Evolutionary conservation across 2,113 vertebrate genomes (phyloP).

Genomic region (Muscicapa adusta): DNA sequence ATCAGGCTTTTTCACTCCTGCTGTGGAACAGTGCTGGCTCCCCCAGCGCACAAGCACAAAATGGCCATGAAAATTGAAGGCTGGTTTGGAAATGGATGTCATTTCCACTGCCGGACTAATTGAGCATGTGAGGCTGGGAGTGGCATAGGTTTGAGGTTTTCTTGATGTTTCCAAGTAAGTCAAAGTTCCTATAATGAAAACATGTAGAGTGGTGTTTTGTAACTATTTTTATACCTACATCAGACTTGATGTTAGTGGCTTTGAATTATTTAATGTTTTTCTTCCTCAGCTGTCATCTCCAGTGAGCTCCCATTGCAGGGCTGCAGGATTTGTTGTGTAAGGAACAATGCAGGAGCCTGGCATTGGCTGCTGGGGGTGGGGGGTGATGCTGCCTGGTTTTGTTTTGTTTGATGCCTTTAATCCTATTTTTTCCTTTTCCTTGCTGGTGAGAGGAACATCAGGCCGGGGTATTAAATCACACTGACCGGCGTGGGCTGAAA

Average conservation of each 20-base stretch:
- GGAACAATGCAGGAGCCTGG: conserved; percentile 45
- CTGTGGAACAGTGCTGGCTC: background rate
- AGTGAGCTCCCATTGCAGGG: conserved; percentile 48
- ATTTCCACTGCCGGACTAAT: conserved; percentile 33
- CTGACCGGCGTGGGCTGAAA: background rate
- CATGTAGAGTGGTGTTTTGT: conserved; percentile 58
- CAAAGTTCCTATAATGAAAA: conserved; percentile 67
- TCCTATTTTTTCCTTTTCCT: conserved; percentile 7
- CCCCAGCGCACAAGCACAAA: background rate
- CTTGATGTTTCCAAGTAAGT: conserved; percentile 40
- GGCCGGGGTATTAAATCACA: conserved; percentile 29
- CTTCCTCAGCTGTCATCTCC: conserved; percentile 71
- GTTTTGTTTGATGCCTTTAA: background rate
- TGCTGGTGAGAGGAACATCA: background rate
- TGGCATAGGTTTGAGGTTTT: background rate
- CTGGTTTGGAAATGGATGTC: conserved; percentile 57
- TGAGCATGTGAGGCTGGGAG: background rate
- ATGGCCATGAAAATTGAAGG: conserved; percentile 39
- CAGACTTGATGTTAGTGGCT: conserved; percentile 72
- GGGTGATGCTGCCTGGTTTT: background rate
- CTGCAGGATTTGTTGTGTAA: conserved; percentile 12
- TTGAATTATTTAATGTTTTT: conserved; percentile 80
- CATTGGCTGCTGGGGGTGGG: background rate
- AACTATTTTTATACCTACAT: conserved; percentile 79
- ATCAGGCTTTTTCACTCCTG: conserved; percentile 20